Base-by-base conservation (phyloP, 2,113 vertebrate genomes). In the Oryzias javanicus region DNA sequence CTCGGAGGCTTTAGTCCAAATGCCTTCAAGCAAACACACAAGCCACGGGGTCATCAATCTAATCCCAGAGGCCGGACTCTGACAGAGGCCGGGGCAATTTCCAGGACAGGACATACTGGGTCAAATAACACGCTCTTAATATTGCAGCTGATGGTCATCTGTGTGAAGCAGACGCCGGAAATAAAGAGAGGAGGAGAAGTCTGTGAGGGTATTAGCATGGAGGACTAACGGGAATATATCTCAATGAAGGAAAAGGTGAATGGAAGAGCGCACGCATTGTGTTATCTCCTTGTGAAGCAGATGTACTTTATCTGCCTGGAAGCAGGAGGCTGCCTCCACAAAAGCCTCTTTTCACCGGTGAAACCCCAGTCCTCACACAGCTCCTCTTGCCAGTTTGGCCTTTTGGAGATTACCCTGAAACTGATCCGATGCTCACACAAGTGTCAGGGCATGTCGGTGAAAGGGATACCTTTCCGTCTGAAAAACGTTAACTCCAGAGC, bases 281-380 rank as follows among this genome's bases (percentile, higher is more conserved):
- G 73, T 85, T 84, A 86, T 84, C 73, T 75, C 60, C 61, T 22
- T 18, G 13, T 63, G 25, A 57, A 79, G 70, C 79, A 74, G 76
- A 83, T 82, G 79, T 71, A 62, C 65, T 82, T 85, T 85, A 88
- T 86, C 82, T 84, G 77, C 60, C 65, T 22, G 72, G 84, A 79
- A 82, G 60, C 80, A 82, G 80, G 72, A 80, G 73, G 55, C 69
- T 7, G 67, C 73, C 51, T 42, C 69, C 16, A 81, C 73, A 81
- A 81, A 81, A 83, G 82, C 78, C 74, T 76, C 70, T 59, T 70
- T 83, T 83, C 78, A 74, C 71, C 76, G 78, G 83, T 86, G 83
- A 76, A 78, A 74, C 66, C 46, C 57, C 48, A 20, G 55, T 70
- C 74, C 76, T 71, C 84, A 86, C 85, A 84, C 64, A 60, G 81